Conservation (phyloP, 2,888 invertebrate genomes). For the Tipula unca region DNA sequence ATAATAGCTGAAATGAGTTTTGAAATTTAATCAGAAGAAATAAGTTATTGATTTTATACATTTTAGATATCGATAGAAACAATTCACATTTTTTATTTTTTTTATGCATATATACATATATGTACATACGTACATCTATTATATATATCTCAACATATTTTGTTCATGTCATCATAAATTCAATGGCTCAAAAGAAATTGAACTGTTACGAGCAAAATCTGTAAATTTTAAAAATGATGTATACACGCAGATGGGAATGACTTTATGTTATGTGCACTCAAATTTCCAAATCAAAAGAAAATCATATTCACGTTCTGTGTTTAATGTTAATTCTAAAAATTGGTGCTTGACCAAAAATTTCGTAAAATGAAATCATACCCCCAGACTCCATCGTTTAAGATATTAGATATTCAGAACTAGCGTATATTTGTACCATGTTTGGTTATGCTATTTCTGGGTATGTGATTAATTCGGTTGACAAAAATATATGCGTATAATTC, state of each 20-base stretch:
- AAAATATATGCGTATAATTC: too few relatives aligned
- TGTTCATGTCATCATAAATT: background rate
- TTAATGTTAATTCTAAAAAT: too few relatives aligned
- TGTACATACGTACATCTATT: too few relatives aligned
- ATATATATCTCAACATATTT: background rate
- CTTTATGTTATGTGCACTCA: background rate
- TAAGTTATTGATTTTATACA: background rate
- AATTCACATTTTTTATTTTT: background rate
- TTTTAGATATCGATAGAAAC: background rate
- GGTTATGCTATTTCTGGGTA: too few relatives aligned
- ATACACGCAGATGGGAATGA: too few relatives aligned
- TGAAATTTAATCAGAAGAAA: background rate
- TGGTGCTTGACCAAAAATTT: too few relatives aligned
- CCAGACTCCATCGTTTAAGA: too few relatives aligned
- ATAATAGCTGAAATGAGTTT: background rate
- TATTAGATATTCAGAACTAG: too few relatives aligned
- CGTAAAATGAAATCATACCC: too few relatives aligned
- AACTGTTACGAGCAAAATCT: background rate
- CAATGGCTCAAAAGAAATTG: background rate
- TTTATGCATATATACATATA: too few relatives aligned
- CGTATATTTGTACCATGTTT: too few relatives aligned
- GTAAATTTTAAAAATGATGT: background rate
- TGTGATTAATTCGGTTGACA: too few relatives aligned
- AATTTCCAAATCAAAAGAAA: background rate
- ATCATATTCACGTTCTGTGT: background rate